Evolutionary conservation across 2,888 invertebrate species (phyloP), one percentile per base, ranked within the genome.

Genomic region (Conchocele bisecta): DNA sequence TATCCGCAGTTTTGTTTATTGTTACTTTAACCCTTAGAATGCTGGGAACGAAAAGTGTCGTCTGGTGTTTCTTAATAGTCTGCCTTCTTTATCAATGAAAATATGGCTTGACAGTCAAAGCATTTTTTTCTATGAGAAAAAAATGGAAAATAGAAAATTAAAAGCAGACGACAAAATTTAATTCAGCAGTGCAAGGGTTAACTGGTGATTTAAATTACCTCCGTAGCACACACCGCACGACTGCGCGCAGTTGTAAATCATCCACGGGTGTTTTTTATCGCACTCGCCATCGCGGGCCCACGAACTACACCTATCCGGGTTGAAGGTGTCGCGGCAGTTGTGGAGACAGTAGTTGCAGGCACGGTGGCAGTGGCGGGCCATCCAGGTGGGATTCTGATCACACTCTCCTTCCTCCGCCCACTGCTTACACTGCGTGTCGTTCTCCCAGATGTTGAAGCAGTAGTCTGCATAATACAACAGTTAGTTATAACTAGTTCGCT

Each of bases 281-380:
- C 86, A 86, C 57, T 86, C 86, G 22, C 82, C 82, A 1, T 41
- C 35, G 5, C 39, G 37, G 13, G 84, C 80, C 86, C 84, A 85
- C 26, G 59, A 50, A 26, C 75, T 54, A 69, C 86, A 86, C 41
- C 82, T 69, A 4, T 37, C 44, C 28, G 58, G 41, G 24, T 42
- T 71, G 42, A 53, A 69, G 54, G 11, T 68, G 61, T 84, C 77
- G 5, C 60, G 31, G 31, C 84, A 83, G 26, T 72, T 48, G 24
- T 65, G 56, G 6, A 75, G 50, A 61, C 86, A 86, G 20, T 71
- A 41, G 6, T 66, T 58, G 66, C 86, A 86, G 2, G 82, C 74
- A 17, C 60, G 39, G 41, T 77, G 78, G 56, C 86, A 86, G 37
- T 83, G 65, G 11, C 63, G 65, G 7, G 79, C 61, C 84, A 85